A percentile compares a stretch with the other conserved stretches of the same genome.
These are phyloP conservation scores for Neodiprion virginianus DNA, from an alignment of 1,140 invertebrate species.

Conservation along the genomic window DNA sequence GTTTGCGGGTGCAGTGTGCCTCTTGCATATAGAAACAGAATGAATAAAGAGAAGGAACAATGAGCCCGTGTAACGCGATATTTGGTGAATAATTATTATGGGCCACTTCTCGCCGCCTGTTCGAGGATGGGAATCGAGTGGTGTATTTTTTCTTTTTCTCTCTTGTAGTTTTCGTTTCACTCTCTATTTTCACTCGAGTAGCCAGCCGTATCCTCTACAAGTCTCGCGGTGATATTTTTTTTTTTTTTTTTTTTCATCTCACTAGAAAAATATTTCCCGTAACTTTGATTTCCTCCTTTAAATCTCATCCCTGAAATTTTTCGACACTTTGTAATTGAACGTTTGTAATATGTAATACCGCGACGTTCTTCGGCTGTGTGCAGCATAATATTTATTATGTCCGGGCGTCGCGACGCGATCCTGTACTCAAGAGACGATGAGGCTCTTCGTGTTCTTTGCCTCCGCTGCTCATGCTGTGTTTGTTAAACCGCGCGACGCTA, in stretches of 20 bases:
- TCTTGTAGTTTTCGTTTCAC: neutral
- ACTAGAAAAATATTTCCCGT: too few species aligned
- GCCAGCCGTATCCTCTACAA: neutral
- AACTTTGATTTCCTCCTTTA: too few species aligned
- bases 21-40: neutral
- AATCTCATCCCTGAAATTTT: neutral
- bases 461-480: slow-evolving; percentile 29
- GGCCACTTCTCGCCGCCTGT: too few species aligned
- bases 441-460: neutral
- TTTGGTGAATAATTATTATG: neutral
- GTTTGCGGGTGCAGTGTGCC: too few species aligned
- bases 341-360: too few species aligned
- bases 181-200: neutral
- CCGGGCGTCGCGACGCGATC: slow-evolving; percentile 5
- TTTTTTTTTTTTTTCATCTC: neutral
- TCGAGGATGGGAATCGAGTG: neutral
- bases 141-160: neutral
- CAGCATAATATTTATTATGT: neutral
- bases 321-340: too few species aligned
- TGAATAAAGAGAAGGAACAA: neutral
- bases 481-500: slow-evolving; percentile 46
- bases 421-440: neutral
- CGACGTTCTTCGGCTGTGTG: slow-evolving; percentile 6
- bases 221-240: neutral
- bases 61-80: neutral